Base-by-base conservation (phyloP, 2,888 invertebrate genomes). In the Ichneumoninae sp. region DNA sequence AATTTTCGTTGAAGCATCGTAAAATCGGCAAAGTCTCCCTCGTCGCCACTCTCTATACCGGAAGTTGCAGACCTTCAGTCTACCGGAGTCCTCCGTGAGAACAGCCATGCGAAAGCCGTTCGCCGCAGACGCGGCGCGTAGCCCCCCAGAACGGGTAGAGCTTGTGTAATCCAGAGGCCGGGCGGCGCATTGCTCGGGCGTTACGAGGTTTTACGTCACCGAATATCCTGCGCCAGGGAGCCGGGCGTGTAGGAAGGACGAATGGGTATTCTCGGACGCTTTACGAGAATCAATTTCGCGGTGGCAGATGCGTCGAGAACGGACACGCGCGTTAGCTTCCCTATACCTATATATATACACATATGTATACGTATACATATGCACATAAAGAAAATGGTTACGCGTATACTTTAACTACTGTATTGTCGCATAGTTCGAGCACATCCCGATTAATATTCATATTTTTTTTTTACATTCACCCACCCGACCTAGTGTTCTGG, bases 361-460 rank as follows among this genome's bases (percentile, higher is more conserved):
- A 33, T 33, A 8, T 54, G 22, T 54, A 60, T 16, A 19, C 1
- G n/a, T 54, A 19, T 22, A 22, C 1, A 16, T 60, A 62, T 33
- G 3, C 16, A 5, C 30, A 33, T 22, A 57, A 22, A 57, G 22
- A 4, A 57, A 57, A 26, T 13, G 22, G 30, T 3, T 16, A 16
- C n/a, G 33, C 52, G 52, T 19, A 33, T 10, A 54, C 16, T 50
- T 22, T 62, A 50, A 75, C 65, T 44, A 50, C 33, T 22, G 62
- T 10, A 54, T 66, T 66, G 71, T 68, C 50, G 22, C 66, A 52
- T 36, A 19, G 52, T 68, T 36, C 69, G 68, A 52, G 60, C 57
- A 50, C 77, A 33, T 40, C 47, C 84, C 85, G 83, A 88, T 91
- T 90, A 90, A 90, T 91, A 91, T 91, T 90, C 90, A 91, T 90